phyloP scores from a whole-genome alignment of 2,888 invertebrate species.

The Shargacucullia verbasci region DNA sequence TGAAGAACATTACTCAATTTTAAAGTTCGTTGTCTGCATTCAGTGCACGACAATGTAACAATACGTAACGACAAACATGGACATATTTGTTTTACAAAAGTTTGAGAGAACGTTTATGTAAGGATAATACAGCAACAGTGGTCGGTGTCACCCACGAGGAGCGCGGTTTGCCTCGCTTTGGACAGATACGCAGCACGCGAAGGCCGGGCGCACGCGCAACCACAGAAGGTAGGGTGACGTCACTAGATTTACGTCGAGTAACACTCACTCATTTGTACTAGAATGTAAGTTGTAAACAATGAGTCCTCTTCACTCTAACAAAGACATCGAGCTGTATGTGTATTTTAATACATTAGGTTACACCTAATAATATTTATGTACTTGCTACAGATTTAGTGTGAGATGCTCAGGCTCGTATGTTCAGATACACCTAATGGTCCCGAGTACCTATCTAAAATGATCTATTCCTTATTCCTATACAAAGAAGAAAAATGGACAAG shows the following conservation, averaged over 20 bases:
- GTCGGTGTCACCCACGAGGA: slow-evolving; percentile 54
- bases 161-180: slow-evolving; percentile 54
- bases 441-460: too few relatives aligned
- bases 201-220: slow-evolving; percentile 65
- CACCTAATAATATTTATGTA: not conserved
- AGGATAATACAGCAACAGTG: slow-evolving; percentile 14
- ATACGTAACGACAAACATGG: slow-evolving; percentile 16
- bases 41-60: slow-evolving; percentile 19
- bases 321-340: slow-evolving; percentile 19
- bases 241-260: slow-evolving; percentile 57
- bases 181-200: slow-evolving; percentile 38
- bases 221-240: slow-evolving; percentile 66
- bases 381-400: not conserved
- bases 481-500: too few relatives aligned
- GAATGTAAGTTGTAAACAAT: slow-evolving; percentile 69
- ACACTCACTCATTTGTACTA: slow-evolving; percentile 55
- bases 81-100: slow-evolving; percentile 11
- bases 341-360: slow-evolving; percentile 11
- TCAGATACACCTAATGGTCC: too few relatives aligned
- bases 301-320: slow-evolving; percentile 37
- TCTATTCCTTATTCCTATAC: too few relatives aligned
- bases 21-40: slow-evolving; percentile 28
- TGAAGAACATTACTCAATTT: slow-evolving; percentile 44
- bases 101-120: slow-evolving; percentile 19
- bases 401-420: not conserved